Evolutionary conservation across 2,888 invertebrate genomes (phyloP).

Genomic region (Ferrisia virgata): DNA sequence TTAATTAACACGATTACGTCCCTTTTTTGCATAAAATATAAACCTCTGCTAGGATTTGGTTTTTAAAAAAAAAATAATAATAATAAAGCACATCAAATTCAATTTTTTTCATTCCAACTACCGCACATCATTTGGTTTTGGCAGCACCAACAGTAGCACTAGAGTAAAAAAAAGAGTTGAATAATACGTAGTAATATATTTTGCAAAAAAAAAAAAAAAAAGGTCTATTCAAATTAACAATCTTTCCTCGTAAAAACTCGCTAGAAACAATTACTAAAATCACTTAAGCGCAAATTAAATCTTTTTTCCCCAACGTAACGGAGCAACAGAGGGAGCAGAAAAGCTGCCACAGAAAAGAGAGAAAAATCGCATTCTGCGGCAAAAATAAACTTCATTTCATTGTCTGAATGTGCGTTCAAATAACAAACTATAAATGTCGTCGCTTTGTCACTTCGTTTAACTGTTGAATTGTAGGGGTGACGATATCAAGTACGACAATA

Average conservation of each 20-base stretch:
- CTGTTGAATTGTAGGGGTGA: conserved; percentile 39
- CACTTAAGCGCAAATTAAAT: conserved; percentile 11
- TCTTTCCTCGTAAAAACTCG: not conserved
- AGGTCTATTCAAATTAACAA: conserved; percentile 17
- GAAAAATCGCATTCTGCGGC: conserved; percentile 6
- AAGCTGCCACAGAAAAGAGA: not conserved
- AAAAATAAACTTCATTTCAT: conserved; percentile 6
- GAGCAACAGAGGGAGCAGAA: not conserved
- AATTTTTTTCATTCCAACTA: not conserved
- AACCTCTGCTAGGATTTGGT: not conserved
- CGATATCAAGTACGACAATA: conserved; percentile 30
- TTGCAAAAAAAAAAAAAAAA: not conserved
- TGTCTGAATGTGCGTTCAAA: not conserved
- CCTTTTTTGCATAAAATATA: not conserved
- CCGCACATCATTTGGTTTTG: not conserved
- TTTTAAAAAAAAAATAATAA: not conserved
- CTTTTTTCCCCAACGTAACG: not conserved
- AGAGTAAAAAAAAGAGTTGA: not conserved
- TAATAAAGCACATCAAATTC: not conserved
- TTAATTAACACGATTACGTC: not conserved
- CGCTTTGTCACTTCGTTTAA: conserved; percentile 34
- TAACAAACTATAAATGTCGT: conserved; percentile 32
- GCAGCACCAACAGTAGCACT: too few relatives aligned
- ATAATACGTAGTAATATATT: not conserved
- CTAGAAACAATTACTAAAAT: conserved; percentile 13